Evolutionary conservation across 2,797 vertebrate genomes (phyloP).

Genomic region (Ambastaia sidthimunki): DNA sequence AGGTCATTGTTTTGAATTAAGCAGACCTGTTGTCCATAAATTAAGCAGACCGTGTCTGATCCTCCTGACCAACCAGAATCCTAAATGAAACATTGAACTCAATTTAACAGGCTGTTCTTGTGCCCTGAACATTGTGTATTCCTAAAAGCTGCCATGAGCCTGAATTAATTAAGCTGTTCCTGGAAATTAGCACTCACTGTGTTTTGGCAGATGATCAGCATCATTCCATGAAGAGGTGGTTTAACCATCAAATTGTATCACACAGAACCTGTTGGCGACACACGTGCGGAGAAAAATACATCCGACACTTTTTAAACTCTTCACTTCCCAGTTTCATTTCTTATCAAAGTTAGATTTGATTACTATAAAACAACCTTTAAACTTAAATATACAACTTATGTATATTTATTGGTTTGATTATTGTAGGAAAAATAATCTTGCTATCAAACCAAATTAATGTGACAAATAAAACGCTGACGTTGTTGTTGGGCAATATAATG

Average conservation of each 20-base stretch:
- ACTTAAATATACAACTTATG: not conserved
- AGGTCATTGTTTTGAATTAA: not conserved
- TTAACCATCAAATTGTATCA: constrained; percentile 52
- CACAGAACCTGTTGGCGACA: constrained; percentile 24
- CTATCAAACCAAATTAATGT: not conserved
- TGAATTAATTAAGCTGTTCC: constrained; percentile 61
- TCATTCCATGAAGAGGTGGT: constrained; percentile 36
- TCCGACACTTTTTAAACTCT: constrained; percentile 8
- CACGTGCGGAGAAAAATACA: constrained; percentile 16
- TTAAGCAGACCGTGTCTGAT: constrained; percentile 10
- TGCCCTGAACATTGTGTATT: constrained; percentile 58
- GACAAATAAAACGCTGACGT: not conserved
- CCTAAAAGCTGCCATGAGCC: constrained; percentile 55
- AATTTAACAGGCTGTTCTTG: constrained; percentile 56
- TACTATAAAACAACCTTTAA: not conserved
- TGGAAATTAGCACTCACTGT: constrained; percentile 57
- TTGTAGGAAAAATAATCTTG: not conserved
- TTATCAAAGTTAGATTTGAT: not conserved
- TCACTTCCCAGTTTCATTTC: constrained; percentile 12
- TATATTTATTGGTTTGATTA: not conserved
- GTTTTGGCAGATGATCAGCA: constrained; percentile 41
- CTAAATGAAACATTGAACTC: constrained; percentile 52
- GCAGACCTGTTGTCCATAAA: no score
- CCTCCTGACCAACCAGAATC: constrained; percentile 37
- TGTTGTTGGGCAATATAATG: constrained; percentile 1